Base-by-base conservation (phyloP, 2,888 invertebrate genomes). In the Dryadula phaetusa region DNA sequence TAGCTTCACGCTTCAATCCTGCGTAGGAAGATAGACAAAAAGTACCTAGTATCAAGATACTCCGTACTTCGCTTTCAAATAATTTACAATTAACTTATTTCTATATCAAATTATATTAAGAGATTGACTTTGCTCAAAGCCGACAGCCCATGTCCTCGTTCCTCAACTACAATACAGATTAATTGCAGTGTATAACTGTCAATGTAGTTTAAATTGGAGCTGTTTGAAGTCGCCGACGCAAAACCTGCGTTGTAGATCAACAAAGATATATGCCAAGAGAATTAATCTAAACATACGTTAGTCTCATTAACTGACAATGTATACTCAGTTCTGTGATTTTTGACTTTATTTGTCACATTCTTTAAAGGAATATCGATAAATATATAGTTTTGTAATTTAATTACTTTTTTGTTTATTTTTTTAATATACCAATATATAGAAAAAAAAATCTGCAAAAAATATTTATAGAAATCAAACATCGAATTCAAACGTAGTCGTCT, bases 171-270 rank as follows among this genome's bases (percentile, higher is more conserved):
- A 60, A 64, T 61, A 56, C 52, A 64, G 66, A 64, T 72, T 72
- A 72, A 70, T 72, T 69, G 66, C 64, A 63, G 64, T 47, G 53
- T 64, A 62, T 63, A 69, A 56, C 68, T 66, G 64, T 70, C 72
- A 64, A 63, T 70, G 70, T 47, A 60, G 58, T 58, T 68, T 69
- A 70, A 69, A 69, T 69, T 69, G 66, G 58, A 42, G 54, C 42
- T 65, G 58, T 46, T 71, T 70, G 73, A 71, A 62, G 69, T 72
- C 60, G 66, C 72, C 72, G 72, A 62, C 58, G 67, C 60, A 65
- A 64, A 63, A 67, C 66, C 69, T 54, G 70, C 69, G 54, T 67
- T 66, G 71, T 62, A 62, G 70, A 72, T 70, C 66, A 68, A 60
- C 60, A 61, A 53, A 69, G 62, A 66, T 62, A 62, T 56, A 69